Evolutionary conservation across 2,888 invertebrate species (phyloP).

Genomic region (Mayetiola destructor): DNA sequence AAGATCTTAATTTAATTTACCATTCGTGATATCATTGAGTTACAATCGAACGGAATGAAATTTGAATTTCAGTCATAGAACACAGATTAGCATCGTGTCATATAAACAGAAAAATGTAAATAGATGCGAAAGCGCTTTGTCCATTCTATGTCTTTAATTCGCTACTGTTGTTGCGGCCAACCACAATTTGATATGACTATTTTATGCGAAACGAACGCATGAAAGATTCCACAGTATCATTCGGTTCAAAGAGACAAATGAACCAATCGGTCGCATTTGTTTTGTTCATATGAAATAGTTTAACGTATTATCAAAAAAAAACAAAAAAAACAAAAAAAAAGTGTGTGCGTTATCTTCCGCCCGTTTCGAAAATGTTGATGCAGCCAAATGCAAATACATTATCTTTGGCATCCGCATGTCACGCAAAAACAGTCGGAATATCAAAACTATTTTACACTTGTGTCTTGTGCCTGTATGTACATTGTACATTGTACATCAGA

Average conservation of each 20-base stretch:
- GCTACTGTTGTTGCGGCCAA: too few relatives aligned
- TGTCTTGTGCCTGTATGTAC: neutral
- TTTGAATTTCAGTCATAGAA: neutral
- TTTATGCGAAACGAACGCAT: too few relatives aligned
- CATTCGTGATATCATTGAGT: neutral
- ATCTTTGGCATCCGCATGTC: neutral
- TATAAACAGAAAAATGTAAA: too few relatives aligned
- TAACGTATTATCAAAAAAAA: neutral
- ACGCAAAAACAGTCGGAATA: neutral
- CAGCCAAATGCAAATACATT: neutral
- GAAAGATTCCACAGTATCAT: too few relatives aligned
- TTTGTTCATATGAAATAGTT: too few relatives aligned
- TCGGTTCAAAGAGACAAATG: too few relatives aligned
- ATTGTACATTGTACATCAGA: neutral
- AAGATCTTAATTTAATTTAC: neutral
- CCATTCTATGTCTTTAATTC: too few relatives aligned
- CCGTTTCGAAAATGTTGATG: neutral
- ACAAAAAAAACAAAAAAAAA: neutral
- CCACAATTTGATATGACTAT: too few relatives aligned
- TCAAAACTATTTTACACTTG: neutral
- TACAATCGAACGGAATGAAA: neutral
- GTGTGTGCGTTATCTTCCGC: neutral
- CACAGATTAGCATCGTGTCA: neutral
- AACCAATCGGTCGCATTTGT: too few relatives aligned
- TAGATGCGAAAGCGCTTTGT: too few relatives aligned